phyloP scores from a whole-genome alignment of 2,113 vertebrate species.

The Recurvirostra avosetta region DNA sequence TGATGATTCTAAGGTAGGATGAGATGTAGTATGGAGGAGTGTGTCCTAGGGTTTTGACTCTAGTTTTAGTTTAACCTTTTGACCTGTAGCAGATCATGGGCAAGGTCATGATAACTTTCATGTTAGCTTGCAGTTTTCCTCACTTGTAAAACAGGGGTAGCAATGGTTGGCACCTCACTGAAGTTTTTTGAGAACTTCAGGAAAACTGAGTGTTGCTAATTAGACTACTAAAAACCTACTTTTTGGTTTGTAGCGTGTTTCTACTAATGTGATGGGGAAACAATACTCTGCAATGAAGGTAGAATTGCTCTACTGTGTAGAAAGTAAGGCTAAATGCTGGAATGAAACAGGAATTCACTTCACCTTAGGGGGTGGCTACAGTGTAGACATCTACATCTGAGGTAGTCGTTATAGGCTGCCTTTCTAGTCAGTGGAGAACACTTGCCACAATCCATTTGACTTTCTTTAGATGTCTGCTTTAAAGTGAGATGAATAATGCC shows the following conservation, averaged over 20 bases:
- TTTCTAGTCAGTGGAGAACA: not conserved
- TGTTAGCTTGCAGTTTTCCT: not conserved
- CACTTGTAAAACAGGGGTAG: not conserved
- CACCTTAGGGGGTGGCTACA: not conserved
- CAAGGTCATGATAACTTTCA: not conserved
- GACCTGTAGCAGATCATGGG: not conserved
- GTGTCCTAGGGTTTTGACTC: not conserved
- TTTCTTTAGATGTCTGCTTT: not conserved
- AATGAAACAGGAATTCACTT: not conserved
- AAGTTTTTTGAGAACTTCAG: not conserved
- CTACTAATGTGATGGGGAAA: not conserved
- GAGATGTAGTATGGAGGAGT: not conserved
- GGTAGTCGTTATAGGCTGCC: not conserved
- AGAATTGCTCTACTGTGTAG: not conserved
- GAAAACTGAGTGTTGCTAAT: not conserved
- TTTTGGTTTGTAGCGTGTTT: not conserved
- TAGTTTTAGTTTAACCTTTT: not conserved
- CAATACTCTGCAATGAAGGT: not conserved
- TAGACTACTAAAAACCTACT: not conserved
- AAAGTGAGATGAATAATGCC: not conserved
- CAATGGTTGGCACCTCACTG: not conserved
- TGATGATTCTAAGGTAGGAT: not conserved
- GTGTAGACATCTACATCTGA: not conserved
- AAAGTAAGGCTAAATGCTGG: not conserved
- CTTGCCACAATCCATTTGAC: not conserved